Base-by-base conservation (phyloP, 2,113 vertebrate species). In the Phrynosoma blainvillii region DNA sequence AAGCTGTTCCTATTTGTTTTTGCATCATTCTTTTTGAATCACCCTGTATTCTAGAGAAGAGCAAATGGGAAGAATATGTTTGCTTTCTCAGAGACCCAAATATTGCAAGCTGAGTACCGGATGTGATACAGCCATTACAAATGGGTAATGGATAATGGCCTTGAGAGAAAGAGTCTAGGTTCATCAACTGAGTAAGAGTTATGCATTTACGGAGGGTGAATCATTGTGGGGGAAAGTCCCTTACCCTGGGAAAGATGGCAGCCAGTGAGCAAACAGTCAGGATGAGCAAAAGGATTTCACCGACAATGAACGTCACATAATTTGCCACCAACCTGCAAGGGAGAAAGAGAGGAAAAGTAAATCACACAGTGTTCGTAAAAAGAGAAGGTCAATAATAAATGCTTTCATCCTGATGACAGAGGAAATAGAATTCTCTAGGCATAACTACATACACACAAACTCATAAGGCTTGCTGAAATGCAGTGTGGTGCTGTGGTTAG, bases 171-270 rank as follows among this genome's bases (percentile, higher is more conserved):
- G 47, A 47, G 47, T 47, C 25, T 62, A 13, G 42, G 30, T 20
- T 82, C 42, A 5, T 21, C 40, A 59, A 30, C 20, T 73, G 68
- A 23, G 18, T 56, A 79, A 79, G 16, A 68, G 18, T 14, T 70
- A 11, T 20, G 8, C 52, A 73, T 36, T 40, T 62, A 42, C 42
- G n/a, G 20, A 30, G 54, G 83, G 5, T n/a, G 47, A 47, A 47
- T 47, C 47, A 47, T 47, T 47, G 47, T 47, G 47, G 36, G 32
- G 25, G 47, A 73, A 40, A 10, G 9, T 4, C 40, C 27, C 98
- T 97, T 93, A 99, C 98, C 97, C 97, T 95, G 70, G 98, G 98
- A 76, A 98, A 99, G 95, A 98, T 97, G 93, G 98, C 98, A 5
- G 98, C 98, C 94, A 98, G 84, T 0, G 98, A 99, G 93, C 98